phyloP scores from a whole-genome alignment of 53 echinoderm and acorn worm species.

The Henricia sp. region DNA sequence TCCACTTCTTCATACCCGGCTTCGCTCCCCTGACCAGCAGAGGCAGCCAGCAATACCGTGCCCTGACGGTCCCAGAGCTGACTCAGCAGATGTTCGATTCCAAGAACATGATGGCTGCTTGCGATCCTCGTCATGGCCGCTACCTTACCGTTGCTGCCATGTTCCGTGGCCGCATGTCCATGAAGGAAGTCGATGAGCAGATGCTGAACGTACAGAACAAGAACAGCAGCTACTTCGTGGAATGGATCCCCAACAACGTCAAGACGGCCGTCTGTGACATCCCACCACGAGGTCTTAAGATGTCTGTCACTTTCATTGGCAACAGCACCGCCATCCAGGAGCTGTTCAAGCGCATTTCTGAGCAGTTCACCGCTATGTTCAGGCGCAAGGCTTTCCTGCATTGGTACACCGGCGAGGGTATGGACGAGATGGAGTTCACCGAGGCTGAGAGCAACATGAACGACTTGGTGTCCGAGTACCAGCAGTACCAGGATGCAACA shows the following conservation, averaged over 20 bases:
- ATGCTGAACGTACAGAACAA: slow-evolving; percentile 99
- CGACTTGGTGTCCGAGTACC: slow-evolving; percentile 97
- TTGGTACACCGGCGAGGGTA: slow-evolving; percentile 98
- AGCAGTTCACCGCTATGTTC: slow-evolving; percentile 95
- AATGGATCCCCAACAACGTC: slow-evolving; percentile 99
- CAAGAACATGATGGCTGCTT: slow-evolving; percentile 99
- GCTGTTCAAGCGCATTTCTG: slow-evolving; percentile 91
- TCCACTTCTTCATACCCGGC: slow-evolving; percentile 99
- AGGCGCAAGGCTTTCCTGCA: slow-evolving; percentile 87
- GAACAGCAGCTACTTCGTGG: slow-evolving; percentile 99
- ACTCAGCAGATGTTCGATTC: slow-evolving; percentile 98
- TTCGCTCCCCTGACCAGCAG: slow-evolving; percentile 97
- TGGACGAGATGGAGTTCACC: slow-evolving; percentile 99
- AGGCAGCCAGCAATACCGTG: slow-evolving; percentile 93
- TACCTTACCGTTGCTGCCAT: slow-evolving; percentile 94
- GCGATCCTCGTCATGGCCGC: slow-evolving; percentile 94
- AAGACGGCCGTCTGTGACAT: no score
- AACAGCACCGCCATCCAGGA: slow-evolving; percentile 94
- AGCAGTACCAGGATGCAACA: no score
- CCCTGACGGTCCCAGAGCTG: slow-evolving; percentile 89
- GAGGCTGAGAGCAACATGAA: slow-evolving; percentile 99
- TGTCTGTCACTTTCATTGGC: slow-evolving; percentile 86
- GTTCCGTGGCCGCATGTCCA: slow-evolving; percentile 99
- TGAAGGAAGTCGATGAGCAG: slow-evolving; percentile 98
- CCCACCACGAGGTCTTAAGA: slow-evolving; percentile 81